Base-by-base conservation (phyloP, 1,140 invertebrate species). In the Philaenus spumarius region DNA sequence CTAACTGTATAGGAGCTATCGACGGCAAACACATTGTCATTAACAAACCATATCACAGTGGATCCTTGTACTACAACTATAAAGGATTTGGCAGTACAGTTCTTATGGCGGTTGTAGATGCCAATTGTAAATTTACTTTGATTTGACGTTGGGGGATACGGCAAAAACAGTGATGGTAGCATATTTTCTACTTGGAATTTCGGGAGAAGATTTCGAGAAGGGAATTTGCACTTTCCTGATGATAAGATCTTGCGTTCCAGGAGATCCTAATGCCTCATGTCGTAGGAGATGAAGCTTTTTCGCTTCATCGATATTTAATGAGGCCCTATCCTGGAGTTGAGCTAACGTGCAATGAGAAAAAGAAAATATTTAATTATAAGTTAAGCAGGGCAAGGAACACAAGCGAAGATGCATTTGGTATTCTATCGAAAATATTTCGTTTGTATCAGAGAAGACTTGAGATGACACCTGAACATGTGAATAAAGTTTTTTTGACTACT, bases 11-110 rank as follows among this genome's bases (percentile, higher is more conserved):
- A 7, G 74, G 73, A 1, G 64, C 73, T 24, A 59, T 77, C 1
- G 76, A 79, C 64, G 76, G 77, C 1, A 80, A 78, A 57, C 77
- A 81, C 64, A 55, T 80, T 23, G 46, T 64, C 0, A 73, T 78
- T 39, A 55, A 70, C 63, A 62, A 57, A 4, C 72, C 75, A 26
- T 14, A 48, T 26, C 61, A 69, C 37, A 69, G 68, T 57, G 77
- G 78, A 55, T 66, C 68, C 2, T 62, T 66, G 9, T 80, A 70
- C 71, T 77, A 67, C 51, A 78, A 77, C 60, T 75, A 76, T 51
- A 76, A 76, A 61, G 35, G 42, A 2, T 66, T 58, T 42, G 68
- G 68, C 54, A 64, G 58, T 12, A 61, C 68, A 2, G 66, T 72
- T 12, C 39, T 73, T 2, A 55, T 72, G 47, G 73, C 65, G 9